A percentile compares a stretch with the other conserved stretches of the same genome.
phyloP scores from a whole-genome alignment of 2,113 vertebrate species.

The Corythoichthys haematopterus region DNA sequence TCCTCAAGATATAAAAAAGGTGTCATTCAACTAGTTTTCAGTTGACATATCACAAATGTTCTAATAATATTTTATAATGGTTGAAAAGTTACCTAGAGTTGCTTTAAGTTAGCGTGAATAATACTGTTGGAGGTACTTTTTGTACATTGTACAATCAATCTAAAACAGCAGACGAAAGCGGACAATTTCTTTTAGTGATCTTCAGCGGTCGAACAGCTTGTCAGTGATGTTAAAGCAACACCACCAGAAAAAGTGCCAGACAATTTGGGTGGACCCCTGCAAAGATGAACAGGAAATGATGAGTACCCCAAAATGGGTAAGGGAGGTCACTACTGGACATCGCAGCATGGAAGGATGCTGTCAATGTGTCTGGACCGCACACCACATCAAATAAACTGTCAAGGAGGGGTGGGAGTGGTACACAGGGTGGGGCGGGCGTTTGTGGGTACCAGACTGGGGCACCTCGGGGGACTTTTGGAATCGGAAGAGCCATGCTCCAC shows the following conservation, averaged over 20 bases:
- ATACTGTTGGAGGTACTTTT: too few relatives aligned
- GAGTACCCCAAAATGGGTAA: constrained; percentile 53
- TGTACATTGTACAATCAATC: not conserved
- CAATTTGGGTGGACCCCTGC: constrained; percentile 36
- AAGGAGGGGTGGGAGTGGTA: constrained; percentile 23
- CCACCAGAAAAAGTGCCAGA: constrained; percentile 42
- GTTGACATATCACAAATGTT: too few relatives aligned
- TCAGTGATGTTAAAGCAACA: constrained; percentile 2
- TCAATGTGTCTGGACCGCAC: constrained; percentile 51
- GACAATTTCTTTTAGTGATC: not conserved
- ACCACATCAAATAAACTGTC: constrained; percentile 44
- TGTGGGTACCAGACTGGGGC: constrained; percentile 90
- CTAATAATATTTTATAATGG: too few relatives aligned
- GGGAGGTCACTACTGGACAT: constrained; percentile 57
- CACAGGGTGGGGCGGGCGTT: constrained; percentile 36
- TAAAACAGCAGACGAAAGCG: not conserved
- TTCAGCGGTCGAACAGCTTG: constrained; percentile 25
- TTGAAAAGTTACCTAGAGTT: too few relatives aligned
- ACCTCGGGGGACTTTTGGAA: constrained; percentile 90
- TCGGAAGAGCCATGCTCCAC: constrained; percentile 90
- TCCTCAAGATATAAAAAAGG: too few relatives aligned
- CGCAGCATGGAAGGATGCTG: constrained; percentile 58
- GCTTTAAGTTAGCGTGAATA: too few relatives aligned
- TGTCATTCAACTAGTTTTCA: too few relatives aligned
- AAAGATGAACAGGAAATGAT: constrained; percentile 57